Evolutionary conservation across 2,888 invertebrate genomes (phyloP).

Genomic region (Caenorhabditis virilis): DNA sequence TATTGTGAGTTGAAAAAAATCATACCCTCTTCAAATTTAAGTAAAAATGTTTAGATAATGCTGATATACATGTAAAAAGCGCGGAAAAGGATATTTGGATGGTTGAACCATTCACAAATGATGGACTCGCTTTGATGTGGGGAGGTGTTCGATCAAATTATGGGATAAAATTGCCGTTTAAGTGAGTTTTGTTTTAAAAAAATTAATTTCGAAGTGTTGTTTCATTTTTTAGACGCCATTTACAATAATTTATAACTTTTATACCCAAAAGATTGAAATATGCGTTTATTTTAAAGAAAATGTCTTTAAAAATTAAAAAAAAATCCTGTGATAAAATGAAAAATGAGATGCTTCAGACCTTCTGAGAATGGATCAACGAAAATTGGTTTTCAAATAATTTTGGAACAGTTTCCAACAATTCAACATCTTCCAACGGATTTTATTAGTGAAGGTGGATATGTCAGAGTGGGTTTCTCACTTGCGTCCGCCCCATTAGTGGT

Average conservation of each 20-base stretch:
- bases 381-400: too few species aligned
- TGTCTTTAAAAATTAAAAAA: too few species aligned
- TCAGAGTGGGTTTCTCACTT: constrained; percentile 89
- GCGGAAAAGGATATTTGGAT: constrained; percentile 56
- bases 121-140: constrained; percentile 91
- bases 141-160: constrained; percentile 86
- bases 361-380: too few species aligned
- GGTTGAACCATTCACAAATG: constrained; percentile 74
- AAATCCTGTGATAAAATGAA: too few species aligned
- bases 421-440: constrained; percentile 73
- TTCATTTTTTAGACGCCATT: too few species aligned
- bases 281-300: too few species aligned
- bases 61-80: constrained; percentile 64
- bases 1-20: constrained; percentile 59
- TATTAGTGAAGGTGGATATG: constrained; percentile 76
- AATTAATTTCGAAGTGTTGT: too few species aligned
- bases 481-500: constrained; percentile 72
- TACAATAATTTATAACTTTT: too few species aligned
- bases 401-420: constrained; percentile 67
- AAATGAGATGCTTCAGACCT: too few species aligned
- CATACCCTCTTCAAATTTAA: not conserved
- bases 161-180: constrained; percentile 73
- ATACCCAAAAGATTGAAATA: too few species aligned
- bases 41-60: constrained; percentile 57
- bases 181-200: too few species aligned